Evolutionary conservation across 2,797 vertebrate species (phyloP).

Genomic region (Cheirogaleus major): DNA sequence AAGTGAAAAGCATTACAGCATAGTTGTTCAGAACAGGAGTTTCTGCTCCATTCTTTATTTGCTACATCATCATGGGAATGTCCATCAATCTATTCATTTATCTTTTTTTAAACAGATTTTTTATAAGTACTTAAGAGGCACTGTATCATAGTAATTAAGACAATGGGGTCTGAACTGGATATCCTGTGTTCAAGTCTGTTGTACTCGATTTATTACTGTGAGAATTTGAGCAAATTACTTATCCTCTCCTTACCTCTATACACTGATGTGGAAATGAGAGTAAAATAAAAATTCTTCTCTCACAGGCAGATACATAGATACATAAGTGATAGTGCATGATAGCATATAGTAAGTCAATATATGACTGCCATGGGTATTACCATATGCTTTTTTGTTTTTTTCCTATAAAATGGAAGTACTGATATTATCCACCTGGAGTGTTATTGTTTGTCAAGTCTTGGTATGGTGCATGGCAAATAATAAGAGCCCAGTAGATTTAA

Average conservation of each 20-base stretch:
- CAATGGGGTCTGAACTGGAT: background rate
- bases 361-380: background rate
- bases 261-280: background rate
- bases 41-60: background rate
- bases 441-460: background rate
- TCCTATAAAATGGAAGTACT: background rate
- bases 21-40: background rate
- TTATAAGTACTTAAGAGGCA: background rate
- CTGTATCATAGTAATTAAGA: background rate
- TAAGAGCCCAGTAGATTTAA: background rate
- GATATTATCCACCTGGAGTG: background rate
- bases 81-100: background rate
- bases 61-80: background rate
- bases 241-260: background rate
- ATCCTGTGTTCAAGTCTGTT: background rate
- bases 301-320: background rate
- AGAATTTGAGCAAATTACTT: background rate
- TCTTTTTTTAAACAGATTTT: background rate
- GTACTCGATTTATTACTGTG: background rate
- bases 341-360: background rate
- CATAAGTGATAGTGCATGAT: background rate
- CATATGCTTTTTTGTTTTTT: background rate
- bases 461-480: background rate
- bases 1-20: background rate
- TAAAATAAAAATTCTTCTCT: background rate